Evolutionary conservation across 2,888 invertebrate species (phyloP).

Genomic region (Sclerodermus sp.): DNA sequence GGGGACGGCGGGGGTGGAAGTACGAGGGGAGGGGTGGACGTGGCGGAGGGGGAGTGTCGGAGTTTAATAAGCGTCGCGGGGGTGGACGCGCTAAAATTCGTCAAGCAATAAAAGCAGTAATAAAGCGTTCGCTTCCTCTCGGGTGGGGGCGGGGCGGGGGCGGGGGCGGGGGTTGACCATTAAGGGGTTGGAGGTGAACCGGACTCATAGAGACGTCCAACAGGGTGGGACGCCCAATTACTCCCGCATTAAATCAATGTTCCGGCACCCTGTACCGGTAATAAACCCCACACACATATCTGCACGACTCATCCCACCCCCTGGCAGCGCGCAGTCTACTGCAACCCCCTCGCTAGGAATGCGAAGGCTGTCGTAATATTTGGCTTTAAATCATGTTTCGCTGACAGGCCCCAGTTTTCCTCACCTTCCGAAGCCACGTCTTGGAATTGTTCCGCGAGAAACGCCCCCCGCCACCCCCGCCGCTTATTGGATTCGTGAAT

Average conservation of each 20-base stretch:
- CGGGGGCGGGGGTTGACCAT: conserved; percentile 29
- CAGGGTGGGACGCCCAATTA: conserved; percentile 50
- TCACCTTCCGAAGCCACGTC: conserved; percentile 31
- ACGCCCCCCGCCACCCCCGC: neutral
- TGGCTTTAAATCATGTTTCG: conserved; percentile 58
- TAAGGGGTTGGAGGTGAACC: conserved; percentile 21
- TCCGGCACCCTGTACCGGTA: conserved; percentile 46
- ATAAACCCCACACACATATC: conserved; percentile 55
- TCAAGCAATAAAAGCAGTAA: conserved; percentile 48
- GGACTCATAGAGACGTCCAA: conserved; percentile 51
- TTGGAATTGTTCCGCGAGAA: too few species aligned
- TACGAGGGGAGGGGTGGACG: neutral
- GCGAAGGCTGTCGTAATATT: conserved; percentile 56
- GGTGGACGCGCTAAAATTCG: conserved; percentile 25
- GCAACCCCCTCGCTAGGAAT: conserved; percentile 38
- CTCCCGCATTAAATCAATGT: conserved; percentile 58
- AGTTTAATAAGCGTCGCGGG: neutral
- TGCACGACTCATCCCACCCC: conserved; percentile 38
- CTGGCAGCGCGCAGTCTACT: conserved; percentile 3
- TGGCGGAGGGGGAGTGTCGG: neutral
- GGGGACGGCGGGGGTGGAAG: neutral
- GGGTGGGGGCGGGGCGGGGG: neutral
- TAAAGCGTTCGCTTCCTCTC: conserved; percentile 32
- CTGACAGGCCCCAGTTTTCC: conserved; percentile 44
- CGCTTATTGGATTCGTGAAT: neutral